Evolutionary conservation across 2,113 vertebrate genomes (phyloP), one percentile per base, ranked within the genome.

Genomic region (Raja brachyura): DNA sequence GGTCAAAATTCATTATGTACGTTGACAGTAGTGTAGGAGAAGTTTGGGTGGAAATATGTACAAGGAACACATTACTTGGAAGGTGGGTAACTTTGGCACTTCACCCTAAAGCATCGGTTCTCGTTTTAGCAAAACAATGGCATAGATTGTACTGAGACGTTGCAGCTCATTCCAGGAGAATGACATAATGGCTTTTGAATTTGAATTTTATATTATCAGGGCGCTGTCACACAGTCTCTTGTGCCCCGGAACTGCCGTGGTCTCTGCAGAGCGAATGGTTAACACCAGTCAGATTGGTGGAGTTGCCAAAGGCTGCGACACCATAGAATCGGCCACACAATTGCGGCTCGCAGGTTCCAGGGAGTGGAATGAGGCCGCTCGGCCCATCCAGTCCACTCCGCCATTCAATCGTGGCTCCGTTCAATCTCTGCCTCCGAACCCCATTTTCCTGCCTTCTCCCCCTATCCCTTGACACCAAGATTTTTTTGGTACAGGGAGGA

Each of bases 111-210:
- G 90, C 39, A 73, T 73, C 66, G 73, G 90, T 92, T 92, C 66
- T 70, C 48, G 90, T 73, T 92, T 92, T 92, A n/a, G 90, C 66
- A 92, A 70, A 92, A 92, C 90, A 92, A 92, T 92, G 66, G 90
- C 90, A 28, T 73, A 73, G 63, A 92, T 92, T 92, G 90, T 92
- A 73, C 66, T 73, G 54, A 92, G 73, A 73, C 61, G 10, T 74
- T 28, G 90, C 90, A 25, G 68, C 90, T 92, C 90, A 92, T 92
- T 92, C 90, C 90, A 54, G 33, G 48, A 73, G 66, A 92, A 74
- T 92, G 90, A 92, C 68, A 92, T 92, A 92, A 92, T 73, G 90
- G 63, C 90, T 92, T 92, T 92, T 68, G 66, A 92, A 92, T 92
- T 92, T 92, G 90, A 92, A 92, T 92, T 70, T 92, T 73, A 73